These are phyloP conservation scores for Mastomys natalensis DNA, from an alignment of 2,113 vertebrate species.

Conservation along the genomic window DNA sequence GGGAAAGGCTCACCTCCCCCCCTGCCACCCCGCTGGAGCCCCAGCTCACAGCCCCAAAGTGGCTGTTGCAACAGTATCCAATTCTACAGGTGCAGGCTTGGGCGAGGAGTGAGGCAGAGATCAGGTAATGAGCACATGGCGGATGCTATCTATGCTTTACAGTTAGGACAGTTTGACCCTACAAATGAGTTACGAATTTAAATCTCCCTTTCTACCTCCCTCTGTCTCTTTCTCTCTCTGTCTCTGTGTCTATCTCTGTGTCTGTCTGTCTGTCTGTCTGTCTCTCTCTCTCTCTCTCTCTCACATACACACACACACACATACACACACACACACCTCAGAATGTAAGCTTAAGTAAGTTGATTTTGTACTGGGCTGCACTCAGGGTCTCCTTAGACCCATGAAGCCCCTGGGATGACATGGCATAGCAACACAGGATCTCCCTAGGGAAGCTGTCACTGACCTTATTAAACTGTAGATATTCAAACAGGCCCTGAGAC, in stretches of 20 bases:
- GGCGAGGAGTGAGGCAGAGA: not conserved
- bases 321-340: not conserved
- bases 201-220: not conserved
- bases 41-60: constrained; percentile 33
- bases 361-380: not conserved
- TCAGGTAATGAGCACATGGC: not conserved
- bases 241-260: not conserved
- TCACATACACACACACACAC: no score
- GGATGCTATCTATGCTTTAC: not conserved
- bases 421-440: no score
- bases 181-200: not conserved
- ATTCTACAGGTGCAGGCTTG: constrained; percentile 21
- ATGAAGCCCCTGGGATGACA: not conserved
- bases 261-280: no score
- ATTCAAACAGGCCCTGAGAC: not conserved
- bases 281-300: not conserved
- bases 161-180: not conserved
- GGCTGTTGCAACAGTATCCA: not conserved
- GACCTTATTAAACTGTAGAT: not conserved
- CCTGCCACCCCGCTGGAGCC: constrained; percentile 51
- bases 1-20: constrained; percentile 67
- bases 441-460: not conserved
- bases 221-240: not conserved
- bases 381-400: not conserved
- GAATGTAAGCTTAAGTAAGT: not conserved